Conservation (phyloP, 2,888 invertebrate species). For the Ellobium chinense region DNA sequence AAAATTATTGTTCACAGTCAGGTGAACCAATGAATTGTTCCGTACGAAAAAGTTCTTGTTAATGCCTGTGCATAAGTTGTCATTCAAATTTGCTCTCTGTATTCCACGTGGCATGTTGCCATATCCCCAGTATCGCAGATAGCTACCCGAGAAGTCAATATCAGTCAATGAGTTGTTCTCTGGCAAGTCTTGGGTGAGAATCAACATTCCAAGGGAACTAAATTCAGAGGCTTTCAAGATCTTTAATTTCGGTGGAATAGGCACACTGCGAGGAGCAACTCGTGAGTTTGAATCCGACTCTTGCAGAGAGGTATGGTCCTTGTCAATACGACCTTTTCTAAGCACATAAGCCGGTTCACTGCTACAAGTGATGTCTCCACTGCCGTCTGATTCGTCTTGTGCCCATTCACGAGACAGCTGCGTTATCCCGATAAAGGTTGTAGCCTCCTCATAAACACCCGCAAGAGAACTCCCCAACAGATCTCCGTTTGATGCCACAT, state of each 20-base stretch:
- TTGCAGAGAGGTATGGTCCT: too few species aligned
- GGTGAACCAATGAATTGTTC: neutral
- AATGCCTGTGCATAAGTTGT: neutral
- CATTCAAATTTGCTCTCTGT: neutral
- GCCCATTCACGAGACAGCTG: too few species aligned
- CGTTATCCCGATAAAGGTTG: neutral
- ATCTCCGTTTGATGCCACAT: too few species aligned
- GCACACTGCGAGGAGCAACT: neutral
- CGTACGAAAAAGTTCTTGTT: neutral
- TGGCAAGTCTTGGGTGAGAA: too few species aligned
- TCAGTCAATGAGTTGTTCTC: neutral
- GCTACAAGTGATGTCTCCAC: neutral
- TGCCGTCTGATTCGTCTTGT: too few species aligned
- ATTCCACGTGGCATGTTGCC: neutral
- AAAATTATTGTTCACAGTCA: neutral
- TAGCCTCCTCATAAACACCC: too few species aligned
- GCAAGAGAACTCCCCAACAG: too few species aligned
- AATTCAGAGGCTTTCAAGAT: neutral
- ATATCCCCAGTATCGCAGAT: neutral
- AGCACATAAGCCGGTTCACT: neutral
- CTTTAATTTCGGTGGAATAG: neutral
- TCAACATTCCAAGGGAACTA: neutral
- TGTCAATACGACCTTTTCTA: too few species aligned
- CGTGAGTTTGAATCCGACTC: too few species aligned
- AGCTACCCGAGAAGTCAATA: neutral